These are phyloP conservation scores for Pseudomyrmex pallidus DNA, from an alignment of 1,140 invertebrate species.

Conservation along the genomic window DNA sequence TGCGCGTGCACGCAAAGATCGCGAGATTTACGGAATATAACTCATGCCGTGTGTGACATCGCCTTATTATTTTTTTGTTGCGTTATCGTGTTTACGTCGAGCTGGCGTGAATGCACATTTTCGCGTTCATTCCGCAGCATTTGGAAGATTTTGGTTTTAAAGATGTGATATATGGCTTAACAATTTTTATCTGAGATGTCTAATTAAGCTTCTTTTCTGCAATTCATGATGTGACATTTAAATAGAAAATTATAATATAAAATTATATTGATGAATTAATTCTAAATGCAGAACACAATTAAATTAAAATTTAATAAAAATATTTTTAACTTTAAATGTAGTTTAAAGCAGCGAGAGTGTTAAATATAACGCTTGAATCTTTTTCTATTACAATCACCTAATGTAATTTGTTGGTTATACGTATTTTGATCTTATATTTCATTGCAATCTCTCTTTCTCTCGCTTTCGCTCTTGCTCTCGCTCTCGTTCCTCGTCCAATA, in stretches of 20 bases:
- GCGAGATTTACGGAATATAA: slow-evolving; percentile 13
- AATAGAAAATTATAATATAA: background rate
- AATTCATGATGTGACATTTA: background rate
- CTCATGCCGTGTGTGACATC: background rate
- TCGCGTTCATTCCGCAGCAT: slow-evolving; percentile 1
- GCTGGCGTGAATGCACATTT: background rate
- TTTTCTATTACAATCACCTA: background rate
- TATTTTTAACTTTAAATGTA: too few species aligned
- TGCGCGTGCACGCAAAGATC: background rate
- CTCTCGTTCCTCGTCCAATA: too few species aligned
- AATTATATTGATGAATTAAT: background rate
- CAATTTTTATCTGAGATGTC: background rate
- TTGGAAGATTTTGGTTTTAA: background rate
- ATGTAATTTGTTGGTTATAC: too few species aligned
- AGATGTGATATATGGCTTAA: background rate
- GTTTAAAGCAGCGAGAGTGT: background rate
- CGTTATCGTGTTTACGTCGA: slow-evolving; percentile 31
- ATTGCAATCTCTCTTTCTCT: background rate
- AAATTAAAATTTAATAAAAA: background rate
- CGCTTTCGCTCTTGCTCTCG: background rate
- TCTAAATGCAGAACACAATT: background rate
- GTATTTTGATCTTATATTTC: background rate
- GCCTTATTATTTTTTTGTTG: slow-evolving; percentile 26
- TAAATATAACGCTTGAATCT: background rate
- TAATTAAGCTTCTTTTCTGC: background rate